Evolutionary conservation across 2,888 invertebrate species (phyloP), one percentile per base, ranked within the genome.

Genomic region (Pyrrhia umbra): DNA sequence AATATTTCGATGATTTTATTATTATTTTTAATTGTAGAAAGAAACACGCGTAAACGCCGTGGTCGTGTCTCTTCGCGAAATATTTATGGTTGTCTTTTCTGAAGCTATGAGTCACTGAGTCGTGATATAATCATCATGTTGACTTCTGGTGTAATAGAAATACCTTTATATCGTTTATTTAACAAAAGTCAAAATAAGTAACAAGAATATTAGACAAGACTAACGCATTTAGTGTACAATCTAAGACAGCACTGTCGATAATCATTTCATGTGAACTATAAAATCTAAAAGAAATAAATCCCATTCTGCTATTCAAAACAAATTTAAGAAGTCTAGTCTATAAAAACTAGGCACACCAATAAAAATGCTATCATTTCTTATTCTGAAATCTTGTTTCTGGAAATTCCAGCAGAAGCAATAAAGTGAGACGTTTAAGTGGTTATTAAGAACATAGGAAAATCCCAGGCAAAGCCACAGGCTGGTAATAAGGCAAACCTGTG

Each of bases 391-490:
- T 23, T 23, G 6, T 21, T 3, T 46, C 61, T 49, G 49, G 39
- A 49, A 67, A 56, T 58, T 37, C 61, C 52, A 63, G 47, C 30
- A 62, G 56, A 51, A 40, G 64, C 56, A 57, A 63, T 74, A 68
- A 71, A 66, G 68, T 58, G 39, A 68, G 58, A 47, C 16, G 20
- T 54, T 75, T 68, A 67, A 68, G 70, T 68, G 54, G 34, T 51
- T 70, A 70, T 61, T 70, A 60, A n/a, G 21, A 56, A 25, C 56
- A 40, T 59, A 58, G 78, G 74, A 80, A 79, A 79, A 63, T 55
- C 66, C 77, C 79, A 77, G 81, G 77, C 81, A 71, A 80, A 85
- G 56, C 77, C 84, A 52, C 77, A 79, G 71, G 65, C 49, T 68
- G 55, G 63, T 68, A 46, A 67, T 80, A 80, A 79, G 77, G 66